A percentile compares a stretch with the other conserved stretches of the same genome.
phyloP scores from a whole-genome alignment of 1,140 invertebrate species.

The Zaprionus ghesquierei region DNA sequence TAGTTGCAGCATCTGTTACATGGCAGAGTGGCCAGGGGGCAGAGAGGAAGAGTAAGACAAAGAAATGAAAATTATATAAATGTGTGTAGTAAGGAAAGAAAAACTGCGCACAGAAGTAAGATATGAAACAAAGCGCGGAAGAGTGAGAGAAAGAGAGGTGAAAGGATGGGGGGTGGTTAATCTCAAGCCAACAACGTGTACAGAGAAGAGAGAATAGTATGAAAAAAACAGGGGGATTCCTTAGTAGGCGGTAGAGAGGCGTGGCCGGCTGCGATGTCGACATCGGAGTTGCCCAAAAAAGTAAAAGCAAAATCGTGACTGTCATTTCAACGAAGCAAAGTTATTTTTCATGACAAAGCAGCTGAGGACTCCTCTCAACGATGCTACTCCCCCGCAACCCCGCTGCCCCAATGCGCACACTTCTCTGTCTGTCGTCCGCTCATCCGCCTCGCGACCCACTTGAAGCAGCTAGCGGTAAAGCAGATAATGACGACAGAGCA shows the following conservation, averaged over 20 bases:
- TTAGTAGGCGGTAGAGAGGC: slow-evolving; percentile 6
- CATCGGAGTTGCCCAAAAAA: slow-evolving; percentile 41
- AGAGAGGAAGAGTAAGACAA: neutral
- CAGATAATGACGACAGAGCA: slow-evolving; percentile 40
- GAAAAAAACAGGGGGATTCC: neutral
- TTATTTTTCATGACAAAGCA: slow-evolving; percentile 80
- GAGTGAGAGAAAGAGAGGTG: slow-evolving; percentile 19
- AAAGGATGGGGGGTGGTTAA: neutral
- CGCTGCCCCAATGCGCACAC: neutral
- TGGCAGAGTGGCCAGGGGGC: neutral
- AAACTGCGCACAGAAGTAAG: slow-evolving; percentile 14
- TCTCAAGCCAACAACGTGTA: slow-evolving; percentile 26
- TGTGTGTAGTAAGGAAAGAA: slow-evolving; percentile 29
- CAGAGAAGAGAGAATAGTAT: slow-evolving; percentile 16
- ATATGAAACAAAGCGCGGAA: slow-evolving; percentile 8
- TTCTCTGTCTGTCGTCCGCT: slow-evolving; percentile 4
- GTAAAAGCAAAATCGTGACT: slow-evolving; percentile 71
- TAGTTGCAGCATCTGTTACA: slow-evolving; percentile 57
- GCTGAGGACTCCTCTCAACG: slow-evolving; percentile 41
- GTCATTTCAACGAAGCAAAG: slow-evolving; percentile 79
- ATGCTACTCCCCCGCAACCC: neutral
- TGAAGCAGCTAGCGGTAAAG: slow-evolving; percentile 31
- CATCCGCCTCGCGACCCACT: slow-evolving; percentile 15
- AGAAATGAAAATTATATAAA: slow-evolving; percentile 47
- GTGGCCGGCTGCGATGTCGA: slow-evolving; percentile 15